Evolutionary conservation across 2,797 vertebrate genomes (phyloP).

Genomic region (Muscicapa comitata): DNA sequence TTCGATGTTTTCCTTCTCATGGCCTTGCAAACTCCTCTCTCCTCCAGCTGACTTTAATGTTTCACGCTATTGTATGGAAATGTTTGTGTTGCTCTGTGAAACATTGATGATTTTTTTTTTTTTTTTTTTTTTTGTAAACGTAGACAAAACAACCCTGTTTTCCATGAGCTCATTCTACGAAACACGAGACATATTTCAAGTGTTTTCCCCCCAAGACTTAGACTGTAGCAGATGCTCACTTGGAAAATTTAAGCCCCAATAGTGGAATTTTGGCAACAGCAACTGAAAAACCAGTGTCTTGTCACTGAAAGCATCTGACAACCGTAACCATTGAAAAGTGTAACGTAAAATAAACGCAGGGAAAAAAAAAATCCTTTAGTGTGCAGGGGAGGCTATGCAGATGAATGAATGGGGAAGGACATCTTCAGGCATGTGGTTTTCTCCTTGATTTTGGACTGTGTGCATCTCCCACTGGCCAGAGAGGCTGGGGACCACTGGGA

Average conservation of each 20-base stretch:
- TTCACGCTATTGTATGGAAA: not conserved
- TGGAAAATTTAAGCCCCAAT: not conserved
- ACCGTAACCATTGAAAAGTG: not conserved
- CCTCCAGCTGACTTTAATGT: not conserved
- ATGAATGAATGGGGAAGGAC: not conserved
- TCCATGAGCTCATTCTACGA: slow-evolving; percentile 21
- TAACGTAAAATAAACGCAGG: not conserved
- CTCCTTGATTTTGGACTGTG: not conserved
- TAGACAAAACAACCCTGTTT: slow-evolving; percentile 46
- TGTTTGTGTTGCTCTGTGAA: not conserved
- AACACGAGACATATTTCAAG: not conserved
- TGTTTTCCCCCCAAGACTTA: not conserved
- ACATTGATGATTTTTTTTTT: not conserved
- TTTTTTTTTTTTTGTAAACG: not conserved
- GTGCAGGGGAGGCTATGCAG: not conserved
- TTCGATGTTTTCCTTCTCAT: not conserved
- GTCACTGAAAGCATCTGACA: not conserved
- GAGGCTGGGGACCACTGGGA: not conserved
- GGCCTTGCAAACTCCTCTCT: not conserved
- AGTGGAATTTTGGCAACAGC: slow-evolving; percentile 25
- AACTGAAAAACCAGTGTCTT: not conserved
- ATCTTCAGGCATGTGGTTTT: not conserved
- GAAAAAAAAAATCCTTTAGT: not conserved
- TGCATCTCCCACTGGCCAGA: not conserved
- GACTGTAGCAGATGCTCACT: slow-evolving; percentile 5